These are phyloP conservation scores for Drosophila acutilabella DNA, from an alignment of 2,888 invertebrate genomes.

Conservation along the genomic window DNA sequence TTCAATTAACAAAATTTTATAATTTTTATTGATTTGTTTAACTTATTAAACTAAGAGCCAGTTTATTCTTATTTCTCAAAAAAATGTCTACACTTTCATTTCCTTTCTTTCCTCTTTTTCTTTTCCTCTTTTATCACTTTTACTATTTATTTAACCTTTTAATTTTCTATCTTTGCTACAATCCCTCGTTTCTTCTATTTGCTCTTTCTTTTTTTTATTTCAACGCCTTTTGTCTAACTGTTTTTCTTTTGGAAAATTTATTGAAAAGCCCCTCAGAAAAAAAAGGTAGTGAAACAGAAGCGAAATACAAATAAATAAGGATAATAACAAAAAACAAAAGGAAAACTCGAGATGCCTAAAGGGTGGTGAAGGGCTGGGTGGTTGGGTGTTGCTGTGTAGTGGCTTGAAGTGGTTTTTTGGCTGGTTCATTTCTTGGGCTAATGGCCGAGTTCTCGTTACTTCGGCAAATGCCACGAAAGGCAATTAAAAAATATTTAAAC, in stretches of 20 bases:
- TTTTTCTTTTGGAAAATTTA: conserved; percentile 51
- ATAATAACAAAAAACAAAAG: conserved; percentile 62
- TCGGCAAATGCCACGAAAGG: conserved; percentile 55
- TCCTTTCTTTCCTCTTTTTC: not conserved
- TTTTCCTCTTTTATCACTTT: not conserved
- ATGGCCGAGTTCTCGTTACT: conserved; percentile 25
- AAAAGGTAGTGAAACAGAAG: conserved; percentile 64
- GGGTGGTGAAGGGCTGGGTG: not conserved
- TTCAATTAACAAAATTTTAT: too few relatives aligned
- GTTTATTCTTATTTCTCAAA: too few relatives aligned
- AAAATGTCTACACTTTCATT: not conserved
- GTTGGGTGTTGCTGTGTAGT: not conserved
- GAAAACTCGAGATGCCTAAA: conserved; percentile 4
- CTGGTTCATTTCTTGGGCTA: conserved; percentile 18
- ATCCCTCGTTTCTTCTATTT: conserved; percentile 4
- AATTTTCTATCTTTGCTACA: not conserved
- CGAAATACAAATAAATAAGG: conserved; percentile 79
- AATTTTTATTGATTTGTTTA: too few relatives aligned
- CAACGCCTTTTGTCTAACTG: conserved; percentile 47
- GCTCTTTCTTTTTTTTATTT: conserved; percentile 30
- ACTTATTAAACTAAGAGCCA: too few relatives aligned
- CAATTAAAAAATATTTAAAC: conserved; percentile 84
- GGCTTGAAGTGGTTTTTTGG: conserved; percentile 7
- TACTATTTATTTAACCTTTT: not conserved
- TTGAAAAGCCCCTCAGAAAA: conserved; percentile 39